Percentiles rank a stretch among this genome's conserved stretches.
These are phyloP conservation scores for Carassius gibelio DNA, from an alignment of 2,113 vertebrate genomes.

Conservation along the genomic window DNA sequence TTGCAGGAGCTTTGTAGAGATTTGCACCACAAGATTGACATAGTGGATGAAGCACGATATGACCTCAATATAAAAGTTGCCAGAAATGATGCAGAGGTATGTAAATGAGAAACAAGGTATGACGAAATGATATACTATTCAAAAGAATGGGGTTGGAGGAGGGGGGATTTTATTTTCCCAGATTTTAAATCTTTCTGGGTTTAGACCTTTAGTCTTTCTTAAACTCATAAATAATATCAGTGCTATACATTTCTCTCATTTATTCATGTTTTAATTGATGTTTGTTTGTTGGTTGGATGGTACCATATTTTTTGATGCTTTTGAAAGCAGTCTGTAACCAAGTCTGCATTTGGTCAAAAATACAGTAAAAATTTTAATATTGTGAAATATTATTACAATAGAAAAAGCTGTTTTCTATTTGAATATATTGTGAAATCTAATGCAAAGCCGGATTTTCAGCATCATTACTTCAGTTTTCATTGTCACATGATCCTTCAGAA, in stretches of 20 bases:
- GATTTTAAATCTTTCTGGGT: no score
- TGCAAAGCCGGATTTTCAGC: background rate
- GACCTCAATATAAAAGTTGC: conserved; percentile 72
- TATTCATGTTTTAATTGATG: no score
- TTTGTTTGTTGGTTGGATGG: no score
- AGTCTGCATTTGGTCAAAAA: background rate
- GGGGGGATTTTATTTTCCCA: no score
- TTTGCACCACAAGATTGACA: conserved; percentile 71
- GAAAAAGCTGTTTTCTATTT: background rate
- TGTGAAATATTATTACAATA: background rate
- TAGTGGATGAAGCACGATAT: conserved; percentile 70
- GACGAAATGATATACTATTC: background rate
- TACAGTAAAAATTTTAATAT: background rate
- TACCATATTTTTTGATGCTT: background rate
- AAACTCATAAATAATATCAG: no score
- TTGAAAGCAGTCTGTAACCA: background rate
- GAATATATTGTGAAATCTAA: background rate
- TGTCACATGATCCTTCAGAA: no score
- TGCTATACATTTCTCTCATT: no score
- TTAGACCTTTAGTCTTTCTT: no score
- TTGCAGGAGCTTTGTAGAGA: conserved; percentile 69
- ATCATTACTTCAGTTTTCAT: background rate
- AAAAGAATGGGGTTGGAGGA: no score
- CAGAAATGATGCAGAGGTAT: conserved; percentile 70
- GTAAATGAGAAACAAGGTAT: conserved; percentile 43